Evolutionary conservation across 1,140 invertebrate species (phyloP), one percentile per base, ranked within the genome.

Genomic region (Papilio polyxenes): DNA sequence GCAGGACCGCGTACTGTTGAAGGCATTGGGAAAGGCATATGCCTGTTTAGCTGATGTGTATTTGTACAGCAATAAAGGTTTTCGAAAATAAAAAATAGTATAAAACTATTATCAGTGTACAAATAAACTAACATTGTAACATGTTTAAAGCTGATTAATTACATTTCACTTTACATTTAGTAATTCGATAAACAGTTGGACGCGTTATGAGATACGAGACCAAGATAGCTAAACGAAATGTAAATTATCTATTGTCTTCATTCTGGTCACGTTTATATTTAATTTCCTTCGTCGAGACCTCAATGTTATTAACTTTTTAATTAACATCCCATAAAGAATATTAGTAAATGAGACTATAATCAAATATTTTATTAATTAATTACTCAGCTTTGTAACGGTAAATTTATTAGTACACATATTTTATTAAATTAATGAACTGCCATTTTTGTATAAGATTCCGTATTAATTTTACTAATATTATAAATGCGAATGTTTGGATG

Each of bases 241-340:
- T 53, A 49, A 76, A 76, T 76, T 76, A 53, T 76, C 9, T 51
- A 53, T 76, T 76, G 49, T 53, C 48, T 51, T 51, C 20, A 76
- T 49, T 76, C 75, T 53, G 10, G 75, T 76, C 75, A 76, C 75
- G 75, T 76, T 51, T 53, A 51, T 76, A 76, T 76, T 76, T 76
- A 76, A 76, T 76, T 76, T 76, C 75, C 75, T 76, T 9, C 20
- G 44, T 13, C 44, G 44, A 51, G 75, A 51, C 44, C 48, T 51
- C 44, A n/a, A 49, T 76, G 49, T 23, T 51, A 76, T 76, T 76
- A 76, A 76, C 75, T 76, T 76, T 76, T 76, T 76, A 76, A 76
- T 76, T 51, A 76, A 51, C 75, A 76, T 76, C 49, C 75, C 75
- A 31, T 76, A 49, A n/a, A 31, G 75, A 76, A 51, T 76, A 51